These are phyloP conservation scores for Leucozona laternaria DNA, from an alignment of 2,888 invertebrate genomes.

Conservation along the genomic window DNA sequence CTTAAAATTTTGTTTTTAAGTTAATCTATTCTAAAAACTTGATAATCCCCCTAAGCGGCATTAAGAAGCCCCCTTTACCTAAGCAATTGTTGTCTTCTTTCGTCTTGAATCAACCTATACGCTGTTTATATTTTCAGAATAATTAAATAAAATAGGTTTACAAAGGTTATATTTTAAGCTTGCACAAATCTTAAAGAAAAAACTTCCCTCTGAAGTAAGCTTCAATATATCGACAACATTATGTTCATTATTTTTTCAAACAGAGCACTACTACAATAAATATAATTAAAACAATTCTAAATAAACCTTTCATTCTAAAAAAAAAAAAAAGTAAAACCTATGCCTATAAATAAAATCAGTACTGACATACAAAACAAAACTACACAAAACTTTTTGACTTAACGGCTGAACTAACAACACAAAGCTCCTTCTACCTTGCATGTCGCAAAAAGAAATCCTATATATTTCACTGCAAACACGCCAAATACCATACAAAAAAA, in stretches of 20 bases:
- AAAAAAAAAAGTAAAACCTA: background rate
- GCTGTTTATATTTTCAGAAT: too few species aligned
- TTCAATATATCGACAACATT: background rate
- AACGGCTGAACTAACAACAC: constrained; percentile 10
- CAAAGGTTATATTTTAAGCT: background rate
- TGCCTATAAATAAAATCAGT: background rate
- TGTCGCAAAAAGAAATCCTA: constrained; percentile 2
- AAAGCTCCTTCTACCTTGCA: constrained; percentile 8
- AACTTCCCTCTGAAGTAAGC: background rate
- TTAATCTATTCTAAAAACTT: too few species aligned
- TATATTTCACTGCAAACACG: constrained; percentile 17
- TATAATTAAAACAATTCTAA: background rate
- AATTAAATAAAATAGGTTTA: background rate
- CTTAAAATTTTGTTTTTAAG: too few species aligned
- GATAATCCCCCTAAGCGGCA: too few species aligned
- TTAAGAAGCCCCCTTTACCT: too few species aligned
- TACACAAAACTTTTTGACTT: constrained; percentile 18
- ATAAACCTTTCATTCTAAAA: background rate
- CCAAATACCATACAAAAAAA: background rate
- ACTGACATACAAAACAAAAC: background rate
- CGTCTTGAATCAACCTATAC: too few species aligned
- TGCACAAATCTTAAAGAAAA: background rate
- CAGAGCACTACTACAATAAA: background rate
- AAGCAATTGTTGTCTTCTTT: too few species aligned
- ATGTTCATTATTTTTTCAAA: background rate